phyloP scores from a whole-genome alignment of 92 coral and sea anemone genomes.

The Palythoa grandiflora region DNA sequence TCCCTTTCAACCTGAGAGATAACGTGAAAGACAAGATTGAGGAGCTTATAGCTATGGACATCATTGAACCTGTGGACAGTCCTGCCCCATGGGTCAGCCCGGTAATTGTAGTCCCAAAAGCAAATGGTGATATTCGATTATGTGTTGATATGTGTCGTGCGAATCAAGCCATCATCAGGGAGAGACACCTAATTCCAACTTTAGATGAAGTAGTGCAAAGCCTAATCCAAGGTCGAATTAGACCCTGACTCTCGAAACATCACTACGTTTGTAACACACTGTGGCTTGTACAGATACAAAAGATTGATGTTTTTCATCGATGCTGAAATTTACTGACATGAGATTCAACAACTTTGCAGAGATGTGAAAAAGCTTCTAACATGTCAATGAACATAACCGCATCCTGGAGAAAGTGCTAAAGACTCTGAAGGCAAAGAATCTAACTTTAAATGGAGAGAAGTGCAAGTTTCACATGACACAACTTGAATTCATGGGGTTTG shows the following conservation, averaged over 20 bases:
- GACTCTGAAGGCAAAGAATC: slow-evolving; percentile 17
- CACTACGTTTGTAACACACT: slow-evolving; percentile 5
- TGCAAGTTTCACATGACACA: slow-evolving; percentile 30
- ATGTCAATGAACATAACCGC: slow-evolving; percentile 22
- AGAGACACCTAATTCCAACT: slow-evolving; percentile 57
- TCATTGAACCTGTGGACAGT: too few relatives aligned
- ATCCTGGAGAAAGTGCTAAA: slow-evolving; percentile 14
- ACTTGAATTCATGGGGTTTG: slow-evolving; percentile 29
- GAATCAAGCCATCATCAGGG: slow-evolving; percentile 6
- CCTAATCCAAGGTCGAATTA: slow-evolving; percentile 45
- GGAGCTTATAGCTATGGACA: too few relatives aligned
- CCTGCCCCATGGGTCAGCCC: too few relatives aligned
- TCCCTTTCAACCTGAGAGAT: too few relatives aligned
- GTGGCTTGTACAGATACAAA: slow-evolving; percentile 47
- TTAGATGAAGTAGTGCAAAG: slow-evolving; percentile 52
- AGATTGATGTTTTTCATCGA: slow-evolving; percentile 1
- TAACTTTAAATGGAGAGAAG: slow-evolving; percentile 15
- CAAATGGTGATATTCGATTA: too few relatives aligned
- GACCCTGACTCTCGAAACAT: slow-evolving; percentile 45
- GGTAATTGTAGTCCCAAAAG: too few relatives aligned
- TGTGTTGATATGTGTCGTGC: neutral
- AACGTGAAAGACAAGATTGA: too few relatives aligned
- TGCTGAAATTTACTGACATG: slow-evolving; percentile 48
- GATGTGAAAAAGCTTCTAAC: neutral
- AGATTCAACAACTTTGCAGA: slow-evolving; percentile 1